Conservation (phyloP, 2,113 vertebrate genomes). For the Uria aalge region DNA sequence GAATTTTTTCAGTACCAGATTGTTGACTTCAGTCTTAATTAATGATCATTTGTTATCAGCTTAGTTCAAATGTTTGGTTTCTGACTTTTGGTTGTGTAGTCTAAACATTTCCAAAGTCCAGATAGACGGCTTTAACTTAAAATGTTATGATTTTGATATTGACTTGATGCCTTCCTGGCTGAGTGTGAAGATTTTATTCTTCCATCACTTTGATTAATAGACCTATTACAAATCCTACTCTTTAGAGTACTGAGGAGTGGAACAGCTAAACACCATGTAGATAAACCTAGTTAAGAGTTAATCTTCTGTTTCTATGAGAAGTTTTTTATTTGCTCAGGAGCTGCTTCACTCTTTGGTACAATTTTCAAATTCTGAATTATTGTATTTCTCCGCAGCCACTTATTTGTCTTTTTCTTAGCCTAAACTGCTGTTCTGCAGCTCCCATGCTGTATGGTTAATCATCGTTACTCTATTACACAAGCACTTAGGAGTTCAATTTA, state of each 20-base stretch:
- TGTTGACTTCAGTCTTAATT: constrained; percentile 76
- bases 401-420: neutral
- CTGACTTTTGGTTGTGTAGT: constrained; percentile 61
- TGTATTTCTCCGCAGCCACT: neutral
- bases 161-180: constrained; percentile 67
- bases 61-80: constrained; percentile 68
- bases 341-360: constrained; percentile 15
- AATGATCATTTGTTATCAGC: constrained; percentile 71
- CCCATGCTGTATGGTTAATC: neutral
- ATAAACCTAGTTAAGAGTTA: neutral
- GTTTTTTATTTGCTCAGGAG: neutral
- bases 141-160: constrained; percentile 70
- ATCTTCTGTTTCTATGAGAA: neutral
- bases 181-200: constrained; percentile 65
- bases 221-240: constrained; percentile 23
- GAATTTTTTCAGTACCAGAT: constrained; percentile 63
- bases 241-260: constrained; percentile 36
- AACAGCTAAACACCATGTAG: neutral
- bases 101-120: constrained; percentile 73
- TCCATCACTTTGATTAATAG: constrained; percentile 71
- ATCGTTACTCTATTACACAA: neutral
- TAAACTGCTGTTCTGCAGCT: neutral
- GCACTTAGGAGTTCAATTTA: neutral
- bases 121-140: constrained; percentile 64
- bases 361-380: neutral